Evolutionary conservation across 2,888 invertebrate genomes (phyloP), one percentile per base, ranked within the genome.

Genomic region (Eupithecia vulgata): DNA sequence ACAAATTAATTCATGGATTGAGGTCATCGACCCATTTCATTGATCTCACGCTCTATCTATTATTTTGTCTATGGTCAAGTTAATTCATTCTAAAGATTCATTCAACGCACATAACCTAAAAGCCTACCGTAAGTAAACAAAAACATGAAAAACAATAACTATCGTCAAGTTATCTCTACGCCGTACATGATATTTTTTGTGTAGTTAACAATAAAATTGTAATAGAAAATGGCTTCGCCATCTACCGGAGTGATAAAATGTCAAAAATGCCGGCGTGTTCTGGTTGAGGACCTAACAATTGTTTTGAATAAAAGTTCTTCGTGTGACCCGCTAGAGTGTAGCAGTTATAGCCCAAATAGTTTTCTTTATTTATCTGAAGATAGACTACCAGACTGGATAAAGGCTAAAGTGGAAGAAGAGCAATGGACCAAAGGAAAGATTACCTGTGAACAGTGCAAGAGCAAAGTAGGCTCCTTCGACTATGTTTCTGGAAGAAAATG

Each of bases 401-500:
- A 85, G 74, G 71, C 79, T 40, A 91, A 89, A 83, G 86, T 96
- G 59, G 95, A 95, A 83, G 87, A 90, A 72, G 95, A 95, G 77
- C 89, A 95, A 68, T 96, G 96, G 96, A 95, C 95, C 0, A 96
- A 95, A 86, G 96, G 96, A n/a, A 96, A 96, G 89, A 84, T 96
- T 42, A 93, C 95, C 76, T 97, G 97, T 87, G 93, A 90, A 73
- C 90, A 94, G 76, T 97, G 97, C 87, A 90, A 94, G 62, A 91
- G 92, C 52, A 94, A 95, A 88, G 91, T 96, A 42, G 97, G 96
- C 12, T 95, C 95, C 7, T 96, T 96, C 86, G 96, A 96, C 88
- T 96, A 95, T 88, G 89, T 96, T 37, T 95, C 95, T 3, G 96
- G 96, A 37, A 89, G 93, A 81, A 96, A 96, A 87, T 96, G 96